Evolutionary conservation across 2,888 invertebrate genomes (phyloP), one percentile per base, ranked within the genome.

Genomic region (Sclerodermus sp.): DNA sequence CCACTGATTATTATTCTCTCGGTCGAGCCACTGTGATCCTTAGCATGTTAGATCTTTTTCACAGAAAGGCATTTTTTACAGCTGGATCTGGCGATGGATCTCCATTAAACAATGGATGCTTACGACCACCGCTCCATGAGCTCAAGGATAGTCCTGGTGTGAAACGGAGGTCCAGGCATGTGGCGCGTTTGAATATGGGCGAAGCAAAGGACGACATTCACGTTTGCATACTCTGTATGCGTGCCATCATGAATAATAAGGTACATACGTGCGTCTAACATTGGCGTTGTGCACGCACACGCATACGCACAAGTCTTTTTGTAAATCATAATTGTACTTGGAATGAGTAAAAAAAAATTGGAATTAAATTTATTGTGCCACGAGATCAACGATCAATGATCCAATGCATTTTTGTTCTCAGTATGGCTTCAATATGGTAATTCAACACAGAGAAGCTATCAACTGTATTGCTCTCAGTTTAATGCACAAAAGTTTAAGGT

Each of bases 221-320:
- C 80, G 96, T 98, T 55, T 97, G 97, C 83, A 96, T 99, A 72
- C 93, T 96, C 90, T 99, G 98, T 77, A 88, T 99, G 84, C 85
- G 98, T 51, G 98, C 98, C 66, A 97, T 99, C 73, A 99, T 99
- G 98, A 99, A 99, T 81, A 98, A 99, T 78, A 98, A 98, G 85
- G 89, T 88, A 64, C 62, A 50, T 53, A n/a, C n/a, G n/a, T n/a
- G n/a, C n/a, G n/a, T n/a, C n/a, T n/a, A n/a, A n/a, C n/a, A n/a
- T n/a, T n/a, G n/a, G n/a, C n/a, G n/a, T n/a, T n/a, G n/a, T n/a
- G n/a, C n/a, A n/a, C n/a, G n/a, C n/a, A n/a, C 23, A 23, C 8
- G 8, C 8, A 23, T 23, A 23, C 23, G 4, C 23, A 23, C n/a
- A n/a, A n/a, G n/a, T n/a, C n/a, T n/a, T n/a, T n/a, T 23, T 23